These are phyloP conservation scores for Nebria brevicollis DNA, from an alignment of 2,888 invertebrate species.

Conservation along the genomic window DNA sequence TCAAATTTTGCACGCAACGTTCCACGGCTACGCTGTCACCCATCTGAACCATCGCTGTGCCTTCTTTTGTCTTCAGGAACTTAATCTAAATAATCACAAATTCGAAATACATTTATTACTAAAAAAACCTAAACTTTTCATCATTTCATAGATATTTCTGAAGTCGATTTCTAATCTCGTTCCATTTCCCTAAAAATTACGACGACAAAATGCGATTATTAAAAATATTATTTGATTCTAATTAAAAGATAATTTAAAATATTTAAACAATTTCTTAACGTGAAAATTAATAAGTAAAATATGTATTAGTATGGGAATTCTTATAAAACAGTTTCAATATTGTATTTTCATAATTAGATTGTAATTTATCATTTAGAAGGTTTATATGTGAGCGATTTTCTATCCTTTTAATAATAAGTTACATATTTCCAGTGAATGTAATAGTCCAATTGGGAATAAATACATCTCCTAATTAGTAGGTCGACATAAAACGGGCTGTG, in stretches of 20 bases:
- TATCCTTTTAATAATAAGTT: background rate
- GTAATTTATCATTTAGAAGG: no score
- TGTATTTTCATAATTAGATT: no score
- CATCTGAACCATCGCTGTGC: constrained; percentile 99
- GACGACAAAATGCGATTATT: no score
- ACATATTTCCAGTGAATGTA: background rate
- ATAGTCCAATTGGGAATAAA: constrained; percentile 1
- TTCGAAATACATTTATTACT: background rate
- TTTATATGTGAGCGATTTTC: no score
- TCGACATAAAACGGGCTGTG: constrained; percentile 13
- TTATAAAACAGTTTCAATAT: no score
- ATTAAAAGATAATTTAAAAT: no score
- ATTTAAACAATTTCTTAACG: no score
- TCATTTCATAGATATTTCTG: background rate
- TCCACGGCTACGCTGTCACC: constrained; percentile 95
- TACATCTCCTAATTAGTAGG: background rate
- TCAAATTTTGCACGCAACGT: constrained; percentile 93
- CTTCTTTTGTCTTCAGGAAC: constrained; percentile 98
- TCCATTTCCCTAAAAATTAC: no score
- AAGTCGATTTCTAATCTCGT: no score
- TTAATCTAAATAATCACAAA: constrained; percentile 70
- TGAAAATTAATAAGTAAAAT: no score
- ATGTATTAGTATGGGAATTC: no score
- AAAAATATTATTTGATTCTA: no score
- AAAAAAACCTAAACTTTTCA: background rate